Conservation (phyloP, 2,888 invertebrate species). For the Hydraecia micacea region DNA sequence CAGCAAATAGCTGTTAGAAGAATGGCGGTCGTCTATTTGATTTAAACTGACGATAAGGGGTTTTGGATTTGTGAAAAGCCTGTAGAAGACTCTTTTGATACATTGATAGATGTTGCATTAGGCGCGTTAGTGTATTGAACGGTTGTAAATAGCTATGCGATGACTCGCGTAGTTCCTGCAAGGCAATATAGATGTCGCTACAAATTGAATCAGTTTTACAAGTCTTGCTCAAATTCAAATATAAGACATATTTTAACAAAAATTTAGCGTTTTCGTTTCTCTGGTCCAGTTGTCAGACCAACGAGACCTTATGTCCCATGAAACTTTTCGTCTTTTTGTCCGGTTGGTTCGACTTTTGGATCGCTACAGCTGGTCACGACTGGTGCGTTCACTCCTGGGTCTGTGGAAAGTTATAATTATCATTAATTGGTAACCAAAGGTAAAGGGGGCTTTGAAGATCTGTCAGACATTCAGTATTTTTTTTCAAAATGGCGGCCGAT, state of each 20-base stretch:
- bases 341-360: not conserved
- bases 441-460: not conserved
- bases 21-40: not conserved
- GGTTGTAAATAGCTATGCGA: not conserved
- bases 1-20: not conserved
- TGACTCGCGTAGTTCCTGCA: not conserved
- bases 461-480: not conserved
- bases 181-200: not conserved
- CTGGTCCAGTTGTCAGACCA: not conserved
- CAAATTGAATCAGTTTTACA: not conserved
- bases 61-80: not conserved
- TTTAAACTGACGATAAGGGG: not conserved
- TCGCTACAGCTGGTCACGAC: not conserved
- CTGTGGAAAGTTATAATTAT: constrained; percentile 4
- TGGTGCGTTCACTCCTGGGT: not conserved
- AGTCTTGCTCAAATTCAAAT: constrained; percentile 26
- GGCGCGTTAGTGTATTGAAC: not conserved
- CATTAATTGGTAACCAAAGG: not conserved
- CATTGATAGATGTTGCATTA: not conserved
- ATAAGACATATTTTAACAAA: not conserved
- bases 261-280: not conserved
- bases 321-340: not conserved
- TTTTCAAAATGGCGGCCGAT: not conserved
- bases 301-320: not conserved
- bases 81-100: too few relatives aligned